Conservation (phyloP, 2,113 vertebrate genomes). For the Callopanchax toddi region DNA sequence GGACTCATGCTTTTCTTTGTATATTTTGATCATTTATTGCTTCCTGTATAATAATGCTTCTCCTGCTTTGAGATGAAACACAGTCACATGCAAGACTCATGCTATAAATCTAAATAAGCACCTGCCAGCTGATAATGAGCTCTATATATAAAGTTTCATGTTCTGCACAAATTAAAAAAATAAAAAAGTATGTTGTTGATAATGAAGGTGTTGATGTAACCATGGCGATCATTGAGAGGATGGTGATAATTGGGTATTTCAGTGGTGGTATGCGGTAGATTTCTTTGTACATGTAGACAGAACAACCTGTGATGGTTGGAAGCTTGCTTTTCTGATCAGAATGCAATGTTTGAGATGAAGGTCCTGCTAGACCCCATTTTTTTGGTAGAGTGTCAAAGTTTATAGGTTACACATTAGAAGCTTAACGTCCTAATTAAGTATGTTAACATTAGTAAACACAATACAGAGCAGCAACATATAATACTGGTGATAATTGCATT, state of each 20-base stretch:
- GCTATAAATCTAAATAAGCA: constrained; percentile 9
- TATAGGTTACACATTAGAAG: background rate
- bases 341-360: background rate
- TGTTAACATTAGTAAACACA: too few species aligned
- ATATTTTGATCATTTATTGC: background rate
- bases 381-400: background rate
- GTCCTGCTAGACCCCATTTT: background rate
- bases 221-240: background rate
- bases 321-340: background rate
- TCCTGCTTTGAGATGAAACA: background rate
- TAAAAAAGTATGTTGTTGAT: background rate
- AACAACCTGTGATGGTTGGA: background rate
- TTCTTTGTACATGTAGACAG: background rate
- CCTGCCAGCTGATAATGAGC: constrained; percentile 10
- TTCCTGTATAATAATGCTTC: background rate
- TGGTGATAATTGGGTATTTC: constrained; percentile 16
- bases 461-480: too few species aligned
- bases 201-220: constrained; percentile 1
- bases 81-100: background rate
- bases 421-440: too few species aligned
- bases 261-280: background rate
- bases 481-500: too few species aligned
- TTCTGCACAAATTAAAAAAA: constrained; percentile 3
- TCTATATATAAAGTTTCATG: background rate
- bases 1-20: background rate